Conservation (phyloP, 2,888 invertebrate species). For the Dicyrtoma fusca region DNA sequence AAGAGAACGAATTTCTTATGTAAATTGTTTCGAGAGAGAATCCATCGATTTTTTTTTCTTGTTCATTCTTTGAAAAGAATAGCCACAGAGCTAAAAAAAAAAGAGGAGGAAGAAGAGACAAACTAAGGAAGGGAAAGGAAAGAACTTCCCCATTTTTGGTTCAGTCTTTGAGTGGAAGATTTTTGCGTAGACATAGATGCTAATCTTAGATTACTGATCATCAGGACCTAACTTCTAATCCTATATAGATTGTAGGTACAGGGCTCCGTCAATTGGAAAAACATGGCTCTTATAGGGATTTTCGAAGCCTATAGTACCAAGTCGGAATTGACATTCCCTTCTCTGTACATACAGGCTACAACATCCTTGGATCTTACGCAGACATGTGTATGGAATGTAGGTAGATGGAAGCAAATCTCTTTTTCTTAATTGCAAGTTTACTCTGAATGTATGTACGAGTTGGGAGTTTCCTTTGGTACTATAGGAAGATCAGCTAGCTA, state of each 20-base stretch:
- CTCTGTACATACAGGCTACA: no score
- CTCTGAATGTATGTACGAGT: no score
- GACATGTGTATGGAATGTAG: no score
- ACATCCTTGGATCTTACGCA: no score
- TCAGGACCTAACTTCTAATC: conserved; percentile 42
- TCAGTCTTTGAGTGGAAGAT: conserved; percentile 25
- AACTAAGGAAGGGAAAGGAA: conserved; percentile 16
- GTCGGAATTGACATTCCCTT: no score
- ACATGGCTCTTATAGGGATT: conserved; percentile 5
- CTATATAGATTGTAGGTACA: conserved; percentile 41
- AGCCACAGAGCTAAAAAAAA: no score
- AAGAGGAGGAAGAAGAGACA: conserved; percentile 13
- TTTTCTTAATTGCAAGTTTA: no score
- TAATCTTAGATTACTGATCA: conserved; percentile 44
- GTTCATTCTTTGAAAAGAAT: no score
- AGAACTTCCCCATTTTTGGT: conserved; percentile 38
- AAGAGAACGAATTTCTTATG: conserved; percentile 56
- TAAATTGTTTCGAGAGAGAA: conserved; percentile 56
- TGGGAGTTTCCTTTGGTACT: no score
- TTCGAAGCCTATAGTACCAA: no score
- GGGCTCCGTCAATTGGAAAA: conserved; percentile 36
- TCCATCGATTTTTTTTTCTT: conserved; percentile 54
- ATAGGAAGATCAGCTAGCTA: no score
- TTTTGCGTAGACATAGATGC: conserved; percentile 42
- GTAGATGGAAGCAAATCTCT: no score